Base-by-base conservation (phyloP, 2,797 vertebrate species). In the Atherinosoma microstoma region DNA sequence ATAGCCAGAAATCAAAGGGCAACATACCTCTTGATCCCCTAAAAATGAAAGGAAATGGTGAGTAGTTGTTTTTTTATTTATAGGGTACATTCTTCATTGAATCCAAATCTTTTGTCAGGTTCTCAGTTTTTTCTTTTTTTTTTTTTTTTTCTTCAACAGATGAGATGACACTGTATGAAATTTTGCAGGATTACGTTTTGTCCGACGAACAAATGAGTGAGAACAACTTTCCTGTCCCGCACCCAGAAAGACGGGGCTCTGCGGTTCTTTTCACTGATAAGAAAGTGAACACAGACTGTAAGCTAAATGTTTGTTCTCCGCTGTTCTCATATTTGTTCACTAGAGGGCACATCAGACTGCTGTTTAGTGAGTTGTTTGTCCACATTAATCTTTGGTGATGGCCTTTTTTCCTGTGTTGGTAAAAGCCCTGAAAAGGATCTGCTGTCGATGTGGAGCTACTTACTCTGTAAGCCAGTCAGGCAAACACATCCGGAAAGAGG, bases 401-500 rank as follows among this genome's bases (percentile, higher is more conserved):
- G 71, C 16, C 63, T 57, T 73, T 34, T 62, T 54, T 27, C 24
- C 54, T 32, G 16, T 57, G 29, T 18, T 71, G n/a, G 11, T 51
- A 67, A 74, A 80, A 97, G 96, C 93, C 51, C 82, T 94, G 3
- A 95, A 92, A 82, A 94, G 93, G 85, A 89, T 95, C 45, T 96
- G 95, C 84, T 96, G 94, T 88, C 92, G 93, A 15, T 97, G 96
- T 87, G 95, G 96, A 0, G 78, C 94, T 3, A 93, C 90, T 0
- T 95, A 93, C 63, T 88, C 93, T 59, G 93, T 97, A 71, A 94
- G 68, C 72, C 64, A 82, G n/a, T 84, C 81, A 0, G 96, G 96
- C 59, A 94, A 92, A 70, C 93, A 95, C 73, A 81, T 67, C 30
- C 89, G 94, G 56, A 92, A 90, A 67, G 96, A 97, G 68, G 96